phyloP scores from a whole-genome alignment of 1,140 invertebrate genomes.

The Plectrocnemia conspersa region DNA sequence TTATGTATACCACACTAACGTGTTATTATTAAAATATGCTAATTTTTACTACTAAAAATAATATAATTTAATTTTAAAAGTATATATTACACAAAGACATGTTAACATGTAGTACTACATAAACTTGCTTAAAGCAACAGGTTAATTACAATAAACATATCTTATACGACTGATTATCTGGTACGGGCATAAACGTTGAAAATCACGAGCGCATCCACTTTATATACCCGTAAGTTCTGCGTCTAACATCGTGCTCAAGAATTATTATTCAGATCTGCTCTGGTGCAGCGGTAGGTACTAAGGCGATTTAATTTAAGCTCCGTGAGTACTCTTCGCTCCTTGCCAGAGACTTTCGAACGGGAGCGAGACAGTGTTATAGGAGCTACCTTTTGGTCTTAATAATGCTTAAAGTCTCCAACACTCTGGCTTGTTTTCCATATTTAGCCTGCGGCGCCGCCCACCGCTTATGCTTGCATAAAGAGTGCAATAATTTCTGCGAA shows the following conservation, averaged over 20 bases:
- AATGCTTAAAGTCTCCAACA: conserved; percentile 12
- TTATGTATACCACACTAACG: no score
- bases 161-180: no score
- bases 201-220: no score
- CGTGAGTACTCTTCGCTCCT: conserved; percentile 6
- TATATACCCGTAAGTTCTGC: background rate
- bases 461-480: conserved; percentile 3
- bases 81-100: no score
- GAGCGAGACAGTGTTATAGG: background rate
- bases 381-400: conserved; percentile 20
- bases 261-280: conserved; percentile 15
- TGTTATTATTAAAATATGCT: no score
- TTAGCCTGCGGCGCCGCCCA: background rate
- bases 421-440: conserved; percentile 10
- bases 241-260: background rate
- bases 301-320: conserved; percentile 12
- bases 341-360: background rate
- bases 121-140: no score
- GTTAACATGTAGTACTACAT: no score
- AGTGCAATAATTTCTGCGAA: conserved; percentile 13
- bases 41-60: no score
- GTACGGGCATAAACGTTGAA: no score
- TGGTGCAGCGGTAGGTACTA: conserved; percentile 2
- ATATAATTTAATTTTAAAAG: no score
- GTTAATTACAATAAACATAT: no score